Conservation (phyloP, 2,113 vertebrate species). For the Neopipo cinnamomea region DNA sequence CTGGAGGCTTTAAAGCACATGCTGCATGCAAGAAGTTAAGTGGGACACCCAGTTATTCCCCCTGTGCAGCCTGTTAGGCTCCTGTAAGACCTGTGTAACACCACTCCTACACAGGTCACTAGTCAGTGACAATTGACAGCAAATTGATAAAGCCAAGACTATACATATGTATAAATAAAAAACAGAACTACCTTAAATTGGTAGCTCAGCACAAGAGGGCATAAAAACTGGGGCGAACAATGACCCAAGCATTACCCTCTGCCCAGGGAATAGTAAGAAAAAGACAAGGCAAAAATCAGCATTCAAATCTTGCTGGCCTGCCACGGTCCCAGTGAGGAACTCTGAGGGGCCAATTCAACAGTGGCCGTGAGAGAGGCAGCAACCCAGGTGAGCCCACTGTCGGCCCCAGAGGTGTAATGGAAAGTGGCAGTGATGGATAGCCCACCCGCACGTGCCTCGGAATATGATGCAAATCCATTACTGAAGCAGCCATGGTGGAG, state of each 20-base stretch:
- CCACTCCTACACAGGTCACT: neutral
- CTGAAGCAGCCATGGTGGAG: neutral
- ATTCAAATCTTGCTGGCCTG: neutral
- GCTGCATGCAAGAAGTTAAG: neutral
- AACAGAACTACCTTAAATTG: neutral
- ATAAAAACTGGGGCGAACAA: neutral
- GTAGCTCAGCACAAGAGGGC: neutral
- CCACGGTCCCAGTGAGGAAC: neutral
- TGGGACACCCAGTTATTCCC: neutral
- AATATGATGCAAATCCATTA: constrained; percentile 9
- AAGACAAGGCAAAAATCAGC: neutral
- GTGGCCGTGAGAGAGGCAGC: neutral
- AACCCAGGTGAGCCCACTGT: neutral
- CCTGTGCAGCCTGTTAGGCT: neutral
- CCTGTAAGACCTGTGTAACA: neutral
- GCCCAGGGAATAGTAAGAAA: neutral
- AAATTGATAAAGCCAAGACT: neutral
- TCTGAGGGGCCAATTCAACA: neutral
- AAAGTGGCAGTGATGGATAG: neutral
- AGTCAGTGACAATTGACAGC: neutral
- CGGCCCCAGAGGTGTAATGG: neutral
- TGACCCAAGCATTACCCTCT: neutral
- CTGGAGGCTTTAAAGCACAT: neutral
- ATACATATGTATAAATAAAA: constrained; percentile 18
- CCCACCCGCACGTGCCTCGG: neutral